Evolutionary conservation across 2,113 vertebrate species (phyloP).

Genomic region (Ranitomeya variabilis): DNA sequence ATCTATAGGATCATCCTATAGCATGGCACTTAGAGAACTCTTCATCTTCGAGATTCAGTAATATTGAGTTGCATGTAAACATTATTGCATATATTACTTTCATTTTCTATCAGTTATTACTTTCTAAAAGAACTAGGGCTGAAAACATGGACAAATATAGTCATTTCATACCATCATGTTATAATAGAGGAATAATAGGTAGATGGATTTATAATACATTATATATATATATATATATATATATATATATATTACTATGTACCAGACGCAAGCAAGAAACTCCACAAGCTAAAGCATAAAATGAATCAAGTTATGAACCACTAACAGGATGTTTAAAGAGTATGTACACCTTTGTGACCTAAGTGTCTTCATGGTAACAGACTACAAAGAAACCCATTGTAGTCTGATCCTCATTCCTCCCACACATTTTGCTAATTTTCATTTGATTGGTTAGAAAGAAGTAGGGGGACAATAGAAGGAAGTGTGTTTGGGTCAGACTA

Average conservation of each 20-base stretch:
- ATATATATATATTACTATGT: neutral
- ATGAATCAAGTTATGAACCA: neutral
- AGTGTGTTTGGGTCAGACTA: neutral
- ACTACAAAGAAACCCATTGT: neutral
- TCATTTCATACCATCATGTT: neutral
- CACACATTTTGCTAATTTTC: neutral
- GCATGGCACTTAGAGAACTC: conserved; percentile 15
- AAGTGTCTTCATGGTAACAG: neutral
- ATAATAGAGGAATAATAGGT: neutral
- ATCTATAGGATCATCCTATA: neutral
- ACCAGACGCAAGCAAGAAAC: neutral
- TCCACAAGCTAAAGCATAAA: neutral
- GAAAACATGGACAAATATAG: neutral
- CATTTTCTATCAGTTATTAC: neutral
- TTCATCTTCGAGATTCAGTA: neutral
- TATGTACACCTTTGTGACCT: neutral
- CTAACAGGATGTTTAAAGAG: neutral
- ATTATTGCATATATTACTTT: neutral
- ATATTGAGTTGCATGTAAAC: conserved; percentile 4
- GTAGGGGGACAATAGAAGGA: neutral
- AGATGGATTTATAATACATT: neutral
- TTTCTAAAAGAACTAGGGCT: neutral
- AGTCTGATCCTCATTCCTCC: neutral
- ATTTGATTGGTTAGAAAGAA: neutral
- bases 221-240: neutral